Base-by-base conservation (phyloP, 2,113 vertebrate genomes). In the Rhegmatorhina hoffmannsi region DNA sequence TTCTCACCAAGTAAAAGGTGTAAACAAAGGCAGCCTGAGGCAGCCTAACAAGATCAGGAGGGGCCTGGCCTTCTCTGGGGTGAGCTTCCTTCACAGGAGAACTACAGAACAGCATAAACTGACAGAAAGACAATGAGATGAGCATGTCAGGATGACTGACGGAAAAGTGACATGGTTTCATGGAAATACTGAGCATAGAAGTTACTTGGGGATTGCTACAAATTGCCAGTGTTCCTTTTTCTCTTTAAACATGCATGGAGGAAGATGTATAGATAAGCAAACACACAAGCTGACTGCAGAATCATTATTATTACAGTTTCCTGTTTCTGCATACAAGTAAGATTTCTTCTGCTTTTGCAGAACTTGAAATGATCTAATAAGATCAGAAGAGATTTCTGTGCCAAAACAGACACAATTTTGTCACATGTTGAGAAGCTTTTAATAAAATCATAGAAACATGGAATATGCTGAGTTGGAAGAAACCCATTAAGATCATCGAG, bases 81-180 rank as follows among this genome's bases (percentile, higher is more conserved):
- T 58, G 9, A 73, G 7, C 3, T 83, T 83, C 34, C 8, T 24
- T 85, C 19, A 13, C 12, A 55, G 31, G 15, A 52, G 63, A 50
- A 33, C 5, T 11, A 12, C 33, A 81, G 38, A 87, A 24, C 34
- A 50, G 28, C 34, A 70, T 17, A 74, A 87, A 72, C 16, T 25
- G 44, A 16, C 19, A 85, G 50, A 55, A 8, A 59, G 18, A 47
- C 26, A 13, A 38, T 23, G 43, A 40, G 14, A 7, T 53, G n/a
- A 47, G 5, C 3, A 3, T 26, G n/a, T 46, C 36, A n/a, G n/a
- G 62, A 56, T 0, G 2, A 46, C 5, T 0, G 0, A 58, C 4
- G 3, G 11, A 70, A 36, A 73, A 76, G 19, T 60, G 29, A 25
- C 20, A 31, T 10, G 13, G 17, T 26, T 59, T 74, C n/a, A 38